Conservation (phyloP, 2,113 vertebrate species). For the Oncorhynchus tshawytscha region DNA sequence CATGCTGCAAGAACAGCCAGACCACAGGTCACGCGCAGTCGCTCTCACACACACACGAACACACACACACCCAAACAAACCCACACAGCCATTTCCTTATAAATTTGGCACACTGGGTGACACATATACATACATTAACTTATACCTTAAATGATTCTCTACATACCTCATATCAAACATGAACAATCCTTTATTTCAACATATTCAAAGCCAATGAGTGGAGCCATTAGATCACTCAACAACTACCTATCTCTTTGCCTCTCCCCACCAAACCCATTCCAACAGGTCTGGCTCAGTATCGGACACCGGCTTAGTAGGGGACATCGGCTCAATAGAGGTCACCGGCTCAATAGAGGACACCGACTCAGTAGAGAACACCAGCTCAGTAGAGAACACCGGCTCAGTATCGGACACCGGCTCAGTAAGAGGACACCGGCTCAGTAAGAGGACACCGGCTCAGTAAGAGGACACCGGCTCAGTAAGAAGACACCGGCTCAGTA, state of each 20-base stretch:
- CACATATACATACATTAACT: not conserved
- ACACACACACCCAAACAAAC: not conserved
- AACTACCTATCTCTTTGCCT: not conserved
- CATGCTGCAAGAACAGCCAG: slow-evolving; percentile 65
- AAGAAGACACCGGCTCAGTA: too few relatives aligned
- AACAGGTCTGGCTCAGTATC: not conserved
- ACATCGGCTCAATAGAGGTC: too few relatives aligned
- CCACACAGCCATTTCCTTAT: slow-evolving; percentile 2
- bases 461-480: too few relatives aligned
- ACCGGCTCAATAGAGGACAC: too few relatives aligned
- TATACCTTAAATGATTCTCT: too few relatives aligned
- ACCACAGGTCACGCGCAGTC: slow-evolving; percentile 55
- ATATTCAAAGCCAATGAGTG: not conserved
- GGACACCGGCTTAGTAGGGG: too few relatives aligned
- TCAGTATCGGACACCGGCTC: not conserved
- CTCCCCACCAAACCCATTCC: not conserved
- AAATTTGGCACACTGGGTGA: not conserved
- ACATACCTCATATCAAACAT: too few relatives aligned
- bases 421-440: too few relatives aligned
- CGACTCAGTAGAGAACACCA: not conserved
- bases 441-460: too few relatives aligned
- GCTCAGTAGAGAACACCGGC: not conserved
- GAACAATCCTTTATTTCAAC: not conserved
- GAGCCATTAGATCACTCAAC: not conserved
- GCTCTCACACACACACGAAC: slow-evolving; percentile 17